Evolutionary conservation across 2,113 vertebrate genomes (phyloP).

Genomic region (Prochilodus magdalenae): DNA sequence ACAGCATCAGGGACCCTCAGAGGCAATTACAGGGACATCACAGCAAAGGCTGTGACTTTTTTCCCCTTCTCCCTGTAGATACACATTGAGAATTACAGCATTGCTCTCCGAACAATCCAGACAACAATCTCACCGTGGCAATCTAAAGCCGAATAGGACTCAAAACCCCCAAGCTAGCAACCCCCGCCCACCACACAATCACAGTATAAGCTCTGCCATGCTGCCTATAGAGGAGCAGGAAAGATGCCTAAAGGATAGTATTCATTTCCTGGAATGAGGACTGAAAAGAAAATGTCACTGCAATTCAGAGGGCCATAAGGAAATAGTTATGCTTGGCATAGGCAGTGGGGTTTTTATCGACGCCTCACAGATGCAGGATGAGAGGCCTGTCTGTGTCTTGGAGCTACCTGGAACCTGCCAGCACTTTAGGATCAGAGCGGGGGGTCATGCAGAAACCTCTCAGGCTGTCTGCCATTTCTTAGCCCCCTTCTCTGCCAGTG

Average conservation of each 20-base stretch:
- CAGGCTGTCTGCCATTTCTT: not conserved
- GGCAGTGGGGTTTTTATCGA: constrained; percentile 23
- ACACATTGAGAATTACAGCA: constrained; percentile 19
- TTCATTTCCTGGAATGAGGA: constrained; percentile 36
- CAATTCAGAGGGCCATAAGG: constrained; percentile 38
- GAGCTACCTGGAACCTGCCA: constrained; percentile 13
- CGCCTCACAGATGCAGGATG: constrained; percentile 1
- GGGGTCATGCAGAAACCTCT: constrained; percentile 30
- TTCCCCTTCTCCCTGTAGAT: not conserved
- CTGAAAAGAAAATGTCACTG: constrained; percentile 49
- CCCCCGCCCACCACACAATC: constrained; percentile 10
- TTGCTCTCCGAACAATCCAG: constrained; percentile 23
- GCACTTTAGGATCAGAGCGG: constrained; percentile 16
- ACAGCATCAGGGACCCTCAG: constrained; percentile 13
- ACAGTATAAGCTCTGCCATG: constrained; percentile 1
- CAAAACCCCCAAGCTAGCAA: constrained; percentile 31
- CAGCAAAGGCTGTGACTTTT: not conserved
- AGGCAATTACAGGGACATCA: constrained; percentile 25
- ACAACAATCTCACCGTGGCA: constrained; percentile 26
- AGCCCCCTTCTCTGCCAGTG: not conserved
- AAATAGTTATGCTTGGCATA: constrained; percentile 8
- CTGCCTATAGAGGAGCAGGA: constrained; percentile 9
- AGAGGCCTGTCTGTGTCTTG: not conserved
- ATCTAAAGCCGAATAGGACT: constrained; percentile 14
- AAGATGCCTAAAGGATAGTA: constrained; percentile 33